A percentile compares a stretch with the other conserved stretches of the same genome.
These are phyloP conservation scores for Pelmatolapia mariae DNA, from an alignment of 2,113 vertebrate genomes.

Conservation along the genomic window DNA sequence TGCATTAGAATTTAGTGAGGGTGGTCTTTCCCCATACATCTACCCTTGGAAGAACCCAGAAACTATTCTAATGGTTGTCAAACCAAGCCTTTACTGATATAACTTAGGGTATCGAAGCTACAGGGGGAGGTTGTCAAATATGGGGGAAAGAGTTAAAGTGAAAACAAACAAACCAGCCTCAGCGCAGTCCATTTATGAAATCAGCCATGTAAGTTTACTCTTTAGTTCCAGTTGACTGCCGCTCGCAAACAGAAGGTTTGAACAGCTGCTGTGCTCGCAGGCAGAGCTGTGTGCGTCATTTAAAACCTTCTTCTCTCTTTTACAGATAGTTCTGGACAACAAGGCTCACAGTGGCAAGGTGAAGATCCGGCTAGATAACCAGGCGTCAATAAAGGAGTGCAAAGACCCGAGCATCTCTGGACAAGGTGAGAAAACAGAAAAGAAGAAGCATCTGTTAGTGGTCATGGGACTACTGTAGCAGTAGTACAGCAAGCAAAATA, in stretches of 20 bases:
- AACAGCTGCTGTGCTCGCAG: neutral
- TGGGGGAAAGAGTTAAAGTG: neutral
- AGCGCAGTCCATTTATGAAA: neutral
- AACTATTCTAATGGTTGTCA: neutral
- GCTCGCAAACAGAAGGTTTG: neutral
- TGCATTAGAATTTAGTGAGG: neutral
- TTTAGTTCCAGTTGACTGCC: fast-evolving
- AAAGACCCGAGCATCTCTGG: slow-evolving; percentile 81
- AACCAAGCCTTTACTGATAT: neutral
- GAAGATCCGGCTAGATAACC: slow-evolving; percentile 82
- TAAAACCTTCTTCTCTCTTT: neutral
- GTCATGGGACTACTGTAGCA: neutral
- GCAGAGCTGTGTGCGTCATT: neutral
- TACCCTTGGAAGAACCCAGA: neutral
- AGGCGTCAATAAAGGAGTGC: slow-evolving; percentile 84
- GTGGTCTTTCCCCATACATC: neutral
- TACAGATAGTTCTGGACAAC: slow-evolving; percentile 80
- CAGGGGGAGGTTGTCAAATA: neutral
- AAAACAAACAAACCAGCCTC: neutral
- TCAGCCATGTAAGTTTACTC: neutral
- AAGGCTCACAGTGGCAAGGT: slow-evolving; percentile 90
- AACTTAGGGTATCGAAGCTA: neutral
- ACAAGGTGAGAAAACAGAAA: slow-evolving; percentile 73
- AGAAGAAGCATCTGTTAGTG: neutral
- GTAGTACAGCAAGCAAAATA: neutral